These are phyloP conservation scores for Drosophila anomalata DNA, from an alignment of 2,888 invertebrate species.

Conservation along the genomic window DNA sequence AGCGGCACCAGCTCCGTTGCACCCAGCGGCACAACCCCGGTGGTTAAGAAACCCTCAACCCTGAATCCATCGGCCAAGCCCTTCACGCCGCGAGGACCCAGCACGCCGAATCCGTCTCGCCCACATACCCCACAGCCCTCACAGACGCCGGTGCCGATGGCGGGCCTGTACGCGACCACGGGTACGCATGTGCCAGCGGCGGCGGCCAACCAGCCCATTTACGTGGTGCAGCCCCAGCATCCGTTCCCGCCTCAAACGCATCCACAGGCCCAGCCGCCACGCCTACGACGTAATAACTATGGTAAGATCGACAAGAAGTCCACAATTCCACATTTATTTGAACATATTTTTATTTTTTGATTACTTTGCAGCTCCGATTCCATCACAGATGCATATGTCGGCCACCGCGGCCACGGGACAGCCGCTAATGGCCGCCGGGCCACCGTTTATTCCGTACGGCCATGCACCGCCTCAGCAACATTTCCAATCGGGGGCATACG, in stretches of 20 bases:
- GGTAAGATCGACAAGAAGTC: slow-evolving; percentile 52
- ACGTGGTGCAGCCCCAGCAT: slow-evolving; percentile 81
- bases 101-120: slow-evolving; percentile 87
- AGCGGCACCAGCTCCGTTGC: slow-evolving; percentile 11
- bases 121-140: slow-evolving; percentile 96
- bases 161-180: slow-evolving; percentile 80
- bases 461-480: slow-evolving; percentile 86
- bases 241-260: slow-evolving; percentile 82
- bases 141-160: slow-evolving; percentile 88
- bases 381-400: slow-evolving; percentile 91
- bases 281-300: slow-evolving; percentile 84
- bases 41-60: slow-evolving; percentile 88
- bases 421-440: slow-evolving; percentile 92
- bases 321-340: not conserved
- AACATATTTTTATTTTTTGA: not conserved
- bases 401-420: slow-evolving; percentile 90
- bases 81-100: slow-evolving; percentile 90
- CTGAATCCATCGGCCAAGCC: slow-evolving; percentile 94
- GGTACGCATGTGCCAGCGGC: slow-evolving; percentile 79
- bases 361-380: slow-evolving; percentile 83
- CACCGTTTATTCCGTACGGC: slow-evolving; percentile 88
- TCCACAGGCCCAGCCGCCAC: slow-evolving; percentile 81
- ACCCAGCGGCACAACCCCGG: slow-evolving; percentile 65
- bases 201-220: slow-evolving; percentile 82
- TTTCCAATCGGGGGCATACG: slow-evolving; percentile 83